These are phyloP conservation scores for Microcaecilia unicolor DNA, from an alignment of 2,797 vertebrate genomes.

Conservation along the genomic window DNA sequence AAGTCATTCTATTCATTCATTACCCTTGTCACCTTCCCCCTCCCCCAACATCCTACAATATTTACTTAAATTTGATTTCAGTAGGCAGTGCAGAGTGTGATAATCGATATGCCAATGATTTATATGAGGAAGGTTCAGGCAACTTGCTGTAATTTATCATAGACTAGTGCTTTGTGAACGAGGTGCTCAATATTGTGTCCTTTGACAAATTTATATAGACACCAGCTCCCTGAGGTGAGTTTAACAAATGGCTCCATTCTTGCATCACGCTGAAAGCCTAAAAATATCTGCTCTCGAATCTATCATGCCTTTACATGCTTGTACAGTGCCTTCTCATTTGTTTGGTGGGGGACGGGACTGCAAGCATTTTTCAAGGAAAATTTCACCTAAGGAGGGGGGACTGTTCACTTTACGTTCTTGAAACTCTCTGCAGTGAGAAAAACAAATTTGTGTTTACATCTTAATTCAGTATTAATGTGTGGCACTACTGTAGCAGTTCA, in stretches of 20 bases:
- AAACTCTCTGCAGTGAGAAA: constrained; percentile 8
- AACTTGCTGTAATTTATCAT: constrained; percentile 48
- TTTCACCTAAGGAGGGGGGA: constrained; percentile 18
- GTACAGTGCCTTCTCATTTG: background rate
- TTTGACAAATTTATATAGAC: constrained; percentile 46
- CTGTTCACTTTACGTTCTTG: constrained; percentile 7
- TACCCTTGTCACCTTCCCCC: too few relatives aligned
- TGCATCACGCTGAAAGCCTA: constrained; percentile 27
- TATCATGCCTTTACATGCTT: constrained; percentile 18
- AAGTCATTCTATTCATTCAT: too few relatives aligned
- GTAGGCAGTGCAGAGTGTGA: constrained; percentile 13
- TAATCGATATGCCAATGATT: constrained; percentile 55
- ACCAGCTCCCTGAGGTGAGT: constrained; percentile 38
- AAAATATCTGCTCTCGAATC: constrained; percentile 11
- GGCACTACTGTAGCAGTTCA: too few relatives aligned
- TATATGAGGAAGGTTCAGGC: constrained; percentile 36
- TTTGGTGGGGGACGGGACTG: constrained; percentile 6
- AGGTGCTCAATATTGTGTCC: constrained; percentile 44
- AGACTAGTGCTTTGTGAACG: constrained; percentile 45
- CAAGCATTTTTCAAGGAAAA: constrained; percentile 13
- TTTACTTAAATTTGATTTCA: constrained; percentile 26
- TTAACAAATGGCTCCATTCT: constrained; percentile 46
- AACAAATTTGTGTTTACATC: too few relatives aligned
- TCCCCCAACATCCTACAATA: constrained; percentile 25
- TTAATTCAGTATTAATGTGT: too few relatives aligned